Conservation (phyloP, 2,113 vertebrate genomes). For the Chaetodon auriga region DNA sequence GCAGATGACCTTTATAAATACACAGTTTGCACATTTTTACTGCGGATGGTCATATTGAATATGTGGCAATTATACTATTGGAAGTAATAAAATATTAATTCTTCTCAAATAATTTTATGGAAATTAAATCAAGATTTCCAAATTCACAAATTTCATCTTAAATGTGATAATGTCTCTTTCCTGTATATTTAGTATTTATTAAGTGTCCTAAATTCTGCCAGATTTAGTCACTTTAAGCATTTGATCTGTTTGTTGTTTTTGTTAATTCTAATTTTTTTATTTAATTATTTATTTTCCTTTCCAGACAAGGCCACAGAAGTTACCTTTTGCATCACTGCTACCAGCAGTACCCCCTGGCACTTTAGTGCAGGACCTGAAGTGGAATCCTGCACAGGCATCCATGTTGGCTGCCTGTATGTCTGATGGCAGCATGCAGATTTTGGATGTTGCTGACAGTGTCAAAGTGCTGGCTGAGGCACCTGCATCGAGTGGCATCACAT, state of each 20-base stretch:
- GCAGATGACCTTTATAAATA: not conserved
- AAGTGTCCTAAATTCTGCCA: not conserved
- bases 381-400: conserved; percentile 88
- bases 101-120: too few relatives aligned
- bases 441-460: conserved; percentile 89
- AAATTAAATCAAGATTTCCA: not conserved
- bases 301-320: conserved; percentile 89
- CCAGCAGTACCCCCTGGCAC: conserved; percentile 78
- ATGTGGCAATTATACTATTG: not conserved
- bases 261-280: not conserved
- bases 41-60: not conserved
- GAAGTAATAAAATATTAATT: not conserved
- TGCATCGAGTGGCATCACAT: conserved; percentile 88
- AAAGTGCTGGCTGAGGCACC: conserved; percentile 87
- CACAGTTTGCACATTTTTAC: not conserved
- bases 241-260: not conserved
- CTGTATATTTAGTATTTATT: not conserved
- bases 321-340: conserved; percentile 88
- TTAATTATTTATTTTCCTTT: not conserved
- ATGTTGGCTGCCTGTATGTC: conserved; percentile 90
- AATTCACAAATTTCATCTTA: not conserved
- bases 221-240: not conserved
- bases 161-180: not conserved
- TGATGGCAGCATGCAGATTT: conserved; percentile 91
- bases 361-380: conserved; percentile 91